Conservation (phyloP, 1,140 invertebrate genomes). For the Drosophila nebulosa region DNA sequence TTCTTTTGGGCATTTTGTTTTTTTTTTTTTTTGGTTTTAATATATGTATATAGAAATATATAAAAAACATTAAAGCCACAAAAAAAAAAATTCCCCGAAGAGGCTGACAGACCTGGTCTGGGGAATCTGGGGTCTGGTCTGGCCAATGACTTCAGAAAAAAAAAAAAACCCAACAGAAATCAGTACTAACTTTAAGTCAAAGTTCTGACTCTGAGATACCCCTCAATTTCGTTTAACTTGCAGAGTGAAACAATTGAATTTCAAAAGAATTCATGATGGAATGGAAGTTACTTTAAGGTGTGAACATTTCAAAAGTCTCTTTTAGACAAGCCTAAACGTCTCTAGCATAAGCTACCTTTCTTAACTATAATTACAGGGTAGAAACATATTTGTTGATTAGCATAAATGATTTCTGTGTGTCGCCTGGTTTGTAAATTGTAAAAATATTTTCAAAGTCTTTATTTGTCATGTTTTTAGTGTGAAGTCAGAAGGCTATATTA, state of each 20-base stretch:
- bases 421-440: conserved; percentile 43
- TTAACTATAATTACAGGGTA: background rate
- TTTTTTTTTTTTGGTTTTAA: conserved; percentile 27
- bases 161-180: conserved; percentile 26
- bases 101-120: conserved; percentile 33
- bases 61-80: conserved; percentile 3
- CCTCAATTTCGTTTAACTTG: background rate
- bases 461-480: conserved; percentile 34
- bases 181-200: background rate
- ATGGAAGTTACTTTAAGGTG: too few species aligned
- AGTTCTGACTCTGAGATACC: background rate
- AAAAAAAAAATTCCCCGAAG: conserved; percentile 42
- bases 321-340: too few species aligned
- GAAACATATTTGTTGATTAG: conserved; percentile 68
- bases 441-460: conserved; percentile 59
- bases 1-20: conserved; percentile 50
- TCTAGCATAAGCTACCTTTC: background rate
- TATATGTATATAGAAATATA: conserved; percentile 38
- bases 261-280: too few species aligned
- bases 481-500: conserved; percentile 60
- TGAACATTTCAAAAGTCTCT: too few species aligned
- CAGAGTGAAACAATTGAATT: too few species aligned
- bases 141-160: conserved; percentile 70
- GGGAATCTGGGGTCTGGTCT: conserved; percentile 31
- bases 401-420: conserved; percentile 72